Evolutionary conservation across 2,888 invertebrate genomes (phyloP), one percentile per base, ranked within the genome.

Genomic region (Machimus atricapillus): DNA sequence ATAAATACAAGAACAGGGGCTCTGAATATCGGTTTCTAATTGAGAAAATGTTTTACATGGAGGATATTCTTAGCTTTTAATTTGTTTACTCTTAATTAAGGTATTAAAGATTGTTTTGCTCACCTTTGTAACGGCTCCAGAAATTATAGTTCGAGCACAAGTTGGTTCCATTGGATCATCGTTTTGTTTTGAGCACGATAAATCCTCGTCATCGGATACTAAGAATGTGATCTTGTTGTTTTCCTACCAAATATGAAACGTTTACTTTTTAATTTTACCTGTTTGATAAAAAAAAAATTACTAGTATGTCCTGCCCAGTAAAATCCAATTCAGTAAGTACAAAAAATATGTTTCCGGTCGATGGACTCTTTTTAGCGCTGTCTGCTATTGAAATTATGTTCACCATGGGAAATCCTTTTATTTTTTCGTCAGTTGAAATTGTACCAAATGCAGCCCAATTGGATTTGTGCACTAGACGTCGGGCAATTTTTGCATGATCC

Each of bases 81-180:
- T 12, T 34, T 34, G 2, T 34, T 34, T 7, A 34, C 34, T 37
- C 0, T 37, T 37, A 37, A 9, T 34, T 34, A 34, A 6, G 34
- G 5, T 34, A 7, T 27, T 27, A 56, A 19, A 56, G 6, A 56
- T 7, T 56, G 7, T 0, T 56, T 12, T 12, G 16, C 43, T 31
- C 82, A 88, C 88, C 74, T 87, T 40, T 52, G 66, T 58, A 16
- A 88, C 88, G 73, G 76, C 76, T 31, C 90, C 90, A 6, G 88
- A 56, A 31, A 87, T 34, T n/a, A 87, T 82, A 16, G 79, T 73
- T 76, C 87, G 74, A 23, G 81, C 74, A 89, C 93, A 93, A 0
- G 91, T 91, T 1, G 93, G 93, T 88, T 93, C 93, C 92, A 93
- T 93, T 3, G 93, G 92, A 90, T 93, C 93, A 27, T 90, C 89